These are phyloP conservation scores for Montifringilla adamsi DNA, from an alignment of 2,113 vertebrate species.

Conservation along the genomic window DNA sequence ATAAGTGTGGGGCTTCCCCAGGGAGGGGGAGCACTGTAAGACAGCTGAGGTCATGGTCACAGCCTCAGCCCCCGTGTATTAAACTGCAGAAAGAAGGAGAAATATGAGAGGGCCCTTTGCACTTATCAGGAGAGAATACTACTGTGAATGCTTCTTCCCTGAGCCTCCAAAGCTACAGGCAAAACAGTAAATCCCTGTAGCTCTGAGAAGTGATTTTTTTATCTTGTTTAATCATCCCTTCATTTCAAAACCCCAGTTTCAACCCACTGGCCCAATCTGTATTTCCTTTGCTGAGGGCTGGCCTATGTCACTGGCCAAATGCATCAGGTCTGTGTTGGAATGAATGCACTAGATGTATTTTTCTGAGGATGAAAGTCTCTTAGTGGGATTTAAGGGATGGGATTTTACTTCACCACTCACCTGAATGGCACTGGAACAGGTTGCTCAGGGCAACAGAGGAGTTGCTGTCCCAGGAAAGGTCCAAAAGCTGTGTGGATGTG, in stretches of 20 bases:
- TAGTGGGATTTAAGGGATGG: neutral
- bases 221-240: neutral
- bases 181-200: neutral
- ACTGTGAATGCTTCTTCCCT: slow-evolving; percentile 13
- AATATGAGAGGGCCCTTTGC: slow-evolving; percentile 36
- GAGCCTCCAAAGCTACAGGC: neutral
- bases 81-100: slow-evolving; percentile 33
- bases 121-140: slow-evolving; percentile 29
- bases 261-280: neutral
- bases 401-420: neutral
- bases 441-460: neutral
- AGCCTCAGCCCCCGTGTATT: slow-evolving; percentile 22
- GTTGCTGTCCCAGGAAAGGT: neutral
- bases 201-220: neutral
- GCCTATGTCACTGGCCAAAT: neutral
- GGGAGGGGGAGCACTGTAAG: neutral
- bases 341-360: neutral
- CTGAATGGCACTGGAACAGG: neutral
- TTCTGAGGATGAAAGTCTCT: neutral
- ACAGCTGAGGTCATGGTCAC: slow-evolving; percentile 61
- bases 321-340: neutral
- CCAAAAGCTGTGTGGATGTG: neutral
- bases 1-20: slow-evolving; percentile 35
- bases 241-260: neutral
- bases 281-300: neutral